Base-by-base conservation (phyloP, 2,797 vertebrate genomes). In the Champsocephalus gunnari region DNA sequence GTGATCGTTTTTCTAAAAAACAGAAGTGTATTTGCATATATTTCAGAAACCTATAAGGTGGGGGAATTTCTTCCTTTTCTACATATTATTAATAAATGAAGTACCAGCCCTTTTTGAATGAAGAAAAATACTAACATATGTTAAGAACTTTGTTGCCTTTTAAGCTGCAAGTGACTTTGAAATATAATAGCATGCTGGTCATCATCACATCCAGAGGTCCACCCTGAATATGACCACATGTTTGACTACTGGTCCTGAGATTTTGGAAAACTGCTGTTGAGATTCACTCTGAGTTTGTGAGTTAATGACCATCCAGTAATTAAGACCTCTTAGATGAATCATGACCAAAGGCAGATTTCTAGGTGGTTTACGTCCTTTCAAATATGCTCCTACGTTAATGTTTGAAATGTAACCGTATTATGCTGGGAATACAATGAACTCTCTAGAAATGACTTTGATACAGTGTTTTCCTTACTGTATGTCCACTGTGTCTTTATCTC, bases 161-260 rank as follows among this genome's bases (percentile, higher is more conserved):
- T 70, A 48, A 58, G 63, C 64, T 79, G 66, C 17, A 63, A 70
- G 48, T 72, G 21, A 74, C 50, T 83, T 71, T 68, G 34, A 72
- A 80, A 82, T 69, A 74, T 73, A 50, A 47, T 57, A 66, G 87
- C 57, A 67, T 86, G 89, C 87, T 92, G 88, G 88, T 91, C 74
- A 68, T 82, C 51, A 9, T 82, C 73, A 76, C 73, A 77, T 75
- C 75, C 81, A 87, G 77, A 81, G 72, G 83, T 77, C 66, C 72
- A 77, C 83, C 84, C 90, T 93, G 89, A 92, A 91, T 75, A 67
- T 71, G 75, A 88, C 72, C 50, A 86, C 82, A 71, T 12, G 66
- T 78, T 88, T 60, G 50, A 72, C 24, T 76, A 38, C 87, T 88
- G 85, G 89, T 94, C 94, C 94, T 95, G 94, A 95, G 93, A 93